Percentiles rank a stretch among this genome's conserved stretches.
Conservation (phyloP, 2,113 vertebrate species). For the Xenopus laevis region DNA sequence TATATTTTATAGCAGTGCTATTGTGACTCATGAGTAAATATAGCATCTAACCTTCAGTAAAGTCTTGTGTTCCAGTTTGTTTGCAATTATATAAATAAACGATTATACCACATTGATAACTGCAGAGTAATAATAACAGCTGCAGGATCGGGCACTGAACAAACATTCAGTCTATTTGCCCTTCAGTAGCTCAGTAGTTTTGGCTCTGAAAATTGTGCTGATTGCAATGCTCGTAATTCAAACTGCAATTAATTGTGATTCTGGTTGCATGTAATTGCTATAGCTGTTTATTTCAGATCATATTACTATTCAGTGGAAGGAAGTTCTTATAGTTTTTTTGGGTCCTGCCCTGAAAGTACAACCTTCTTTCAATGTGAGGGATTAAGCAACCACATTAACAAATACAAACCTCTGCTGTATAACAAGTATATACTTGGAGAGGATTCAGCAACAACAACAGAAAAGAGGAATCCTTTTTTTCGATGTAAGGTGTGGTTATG, state of each 20-base stretch:
- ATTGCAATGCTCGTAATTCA: not conserved
- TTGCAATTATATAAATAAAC: no score
- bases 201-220: not conserved
- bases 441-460: slow-evolving; percentile 1
- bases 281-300: not conserved
- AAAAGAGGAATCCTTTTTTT: not conserved
- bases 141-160: no score
- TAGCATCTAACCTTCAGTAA: no score
- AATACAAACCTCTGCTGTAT: not conserved
- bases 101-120: no score
- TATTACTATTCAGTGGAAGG: not conserved
- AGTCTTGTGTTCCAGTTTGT: no score
- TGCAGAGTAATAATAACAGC: no score
- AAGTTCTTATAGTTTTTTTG: not conserved
- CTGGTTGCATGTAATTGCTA: not conserved
- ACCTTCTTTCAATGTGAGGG: not conserved
- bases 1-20: no score
- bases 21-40: no score
- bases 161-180: no score
- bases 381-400: not conserved
- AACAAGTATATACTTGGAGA: slow-evolving; percentile 2
- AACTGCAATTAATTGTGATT: not conserved
- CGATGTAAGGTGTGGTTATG: slow-evolving; percentile 17
- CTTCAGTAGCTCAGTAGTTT: no score
- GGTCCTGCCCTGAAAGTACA: not conserved